Percentiles rank a stretch among this genome's conserved stretches.
Evolutionary conservation across 2,113 vertebrate species (phyloP).

Genomic region (Zootoca vivipara): DNA sequence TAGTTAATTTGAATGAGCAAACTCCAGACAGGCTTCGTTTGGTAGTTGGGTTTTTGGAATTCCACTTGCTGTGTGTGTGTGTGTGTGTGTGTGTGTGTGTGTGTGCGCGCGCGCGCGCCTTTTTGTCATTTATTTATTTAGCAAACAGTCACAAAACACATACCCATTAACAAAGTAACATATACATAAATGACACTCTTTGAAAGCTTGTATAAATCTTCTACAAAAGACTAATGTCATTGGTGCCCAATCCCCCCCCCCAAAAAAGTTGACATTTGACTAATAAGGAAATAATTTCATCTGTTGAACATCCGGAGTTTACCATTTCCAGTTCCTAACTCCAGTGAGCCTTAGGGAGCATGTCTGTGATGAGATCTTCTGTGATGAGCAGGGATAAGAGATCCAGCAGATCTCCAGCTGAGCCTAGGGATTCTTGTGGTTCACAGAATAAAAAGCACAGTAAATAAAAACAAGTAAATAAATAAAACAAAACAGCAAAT

Average conservation of each 20-base stretch:
- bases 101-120: no score
- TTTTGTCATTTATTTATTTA: slow-evolving; percentile 35
- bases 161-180: slow-evolving; percentile 14
- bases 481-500: no score
- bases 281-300: background rate
- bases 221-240: background rate
- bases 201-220: slow-evolving; percentile 38
- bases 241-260: background rate
- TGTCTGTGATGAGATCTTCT: no score
- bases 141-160: background rate
- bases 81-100: background rate
- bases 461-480: no score
- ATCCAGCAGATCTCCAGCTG: no score
- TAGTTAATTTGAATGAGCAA: slow-evolving; percentile 55
- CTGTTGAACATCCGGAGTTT: background rate
- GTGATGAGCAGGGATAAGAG: no score
- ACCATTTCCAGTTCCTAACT: background rate
- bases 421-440: no score
- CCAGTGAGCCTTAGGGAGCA: no score
- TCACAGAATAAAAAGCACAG: no score
- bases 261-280: background rate
- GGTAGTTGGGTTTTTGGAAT: background rate
- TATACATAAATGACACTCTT: slow-evolving; percentile 13
- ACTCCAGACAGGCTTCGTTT: slow-evolving; percentile 25
- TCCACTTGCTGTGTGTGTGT: background rate